A percentile compares a stretch with the other conserved stretches of the same genome.
phyloP scores from a whole-genome alignment of 2,797 vertebrate species.

The Karalla daura region DNA sequence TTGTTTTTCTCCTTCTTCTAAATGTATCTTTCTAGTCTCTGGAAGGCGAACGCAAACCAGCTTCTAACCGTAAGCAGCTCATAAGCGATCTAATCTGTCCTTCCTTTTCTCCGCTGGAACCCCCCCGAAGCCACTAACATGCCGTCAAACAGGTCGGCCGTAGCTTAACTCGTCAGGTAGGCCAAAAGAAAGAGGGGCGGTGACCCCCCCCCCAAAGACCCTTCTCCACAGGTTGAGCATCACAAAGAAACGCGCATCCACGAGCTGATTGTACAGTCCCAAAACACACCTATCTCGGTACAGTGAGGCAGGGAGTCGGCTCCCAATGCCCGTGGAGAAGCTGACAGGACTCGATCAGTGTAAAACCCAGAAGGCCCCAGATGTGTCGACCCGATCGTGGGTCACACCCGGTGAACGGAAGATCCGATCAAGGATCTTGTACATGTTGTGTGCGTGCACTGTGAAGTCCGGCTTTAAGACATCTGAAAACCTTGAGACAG shows the following conservation, averaged over 20 bases:
- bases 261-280: slow-evolving; percentile 4
- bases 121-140: slow-evolving; percentile 36
- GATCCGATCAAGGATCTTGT: slow-evolving; percentile 8
- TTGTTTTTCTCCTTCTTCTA: slow-evolving; percentile 61
- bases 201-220: slow-evolving; percentile 17
- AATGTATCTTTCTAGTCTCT: slow-evolving; percentile 59
- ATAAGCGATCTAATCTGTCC: too few relatives aligned
- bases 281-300: background rate
- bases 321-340: background rate
- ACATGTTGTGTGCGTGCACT: background rate
- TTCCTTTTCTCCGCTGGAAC: too few relatives aligned
- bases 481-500: slow-evolving; percentile 8
- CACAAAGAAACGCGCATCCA: slow-evolving; percentile 19
- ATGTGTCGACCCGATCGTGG: background rate
- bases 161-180: slow-evolving; percentile 31
- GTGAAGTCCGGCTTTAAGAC: background rate
- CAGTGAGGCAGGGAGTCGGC: background rate
- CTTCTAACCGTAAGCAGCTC: slow-evolving; percentile 77
- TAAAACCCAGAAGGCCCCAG: slow-evolving; percentile 1
- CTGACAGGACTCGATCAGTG: background rate
- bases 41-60: slow-evolving; percentile 68
- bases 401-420: slow-evolving; percentile 11
- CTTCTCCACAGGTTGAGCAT: slow-evolving; percentile 4
- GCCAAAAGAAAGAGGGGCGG: slow-evolving; percentile 32
- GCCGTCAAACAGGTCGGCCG: background rate